These are phyloP conservation scores for Eupithecia tripunctaria DNA, from an alignment of 2,888 invertebrate genomes.

Conservation along the genomic window DNA sequence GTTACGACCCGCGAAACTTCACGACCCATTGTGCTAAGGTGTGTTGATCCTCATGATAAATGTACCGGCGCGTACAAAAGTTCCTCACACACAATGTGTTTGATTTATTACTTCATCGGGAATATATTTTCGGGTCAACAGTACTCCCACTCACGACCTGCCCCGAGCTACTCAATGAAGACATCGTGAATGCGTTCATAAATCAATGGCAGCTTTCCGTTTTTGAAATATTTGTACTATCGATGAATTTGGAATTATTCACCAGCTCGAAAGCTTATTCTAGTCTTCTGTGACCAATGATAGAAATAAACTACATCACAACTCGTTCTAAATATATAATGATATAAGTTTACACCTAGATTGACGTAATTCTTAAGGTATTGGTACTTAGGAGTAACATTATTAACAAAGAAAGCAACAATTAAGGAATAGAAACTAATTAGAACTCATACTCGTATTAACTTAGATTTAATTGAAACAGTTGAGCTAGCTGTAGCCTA, in stretches of 20 bases:
- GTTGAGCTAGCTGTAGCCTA: too few relatives aligned
- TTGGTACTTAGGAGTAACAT: too few relatives aligned
- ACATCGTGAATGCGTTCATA: slow-evolving; percentile 74
- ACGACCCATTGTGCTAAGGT: slow-evolving; percentile 55
- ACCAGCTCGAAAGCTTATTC: not conserved
- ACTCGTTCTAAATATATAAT: not conserved
- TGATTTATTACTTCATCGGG: slow-evolving; percentile 80
- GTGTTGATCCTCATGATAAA: slow-evolving; percentile 67
- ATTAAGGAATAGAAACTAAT: too few relatives aligned
- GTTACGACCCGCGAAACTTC: slow-evolving; percentile 44
- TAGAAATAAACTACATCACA: not conserved
- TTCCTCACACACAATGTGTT: slow-evolving; percentile 69
- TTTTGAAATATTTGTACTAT: slow-evolving; percentile 21
- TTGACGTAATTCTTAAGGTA: not conserved
- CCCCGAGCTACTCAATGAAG: slow-evolving; percentile 78
- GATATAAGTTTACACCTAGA: not conserved
- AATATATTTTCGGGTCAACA: slow-evolving; percentile 73
- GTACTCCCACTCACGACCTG: slow-evolving; percentile 79
- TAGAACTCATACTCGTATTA: too few relatives aligned
- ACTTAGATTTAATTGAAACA: too few relatives aligned
- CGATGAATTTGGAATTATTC: not conserved
- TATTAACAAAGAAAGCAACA: too few relatives aligned
- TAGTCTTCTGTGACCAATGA: not conserved
- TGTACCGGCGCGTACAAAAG: slow-evolving; percentile 63
- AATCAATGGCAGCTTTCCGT: slow-evolving; percentile 59